Evolutionary conservation across 2,113 vertebrate genomes (phyloP).

Genomic region (Pithys albifrons): DNA sequence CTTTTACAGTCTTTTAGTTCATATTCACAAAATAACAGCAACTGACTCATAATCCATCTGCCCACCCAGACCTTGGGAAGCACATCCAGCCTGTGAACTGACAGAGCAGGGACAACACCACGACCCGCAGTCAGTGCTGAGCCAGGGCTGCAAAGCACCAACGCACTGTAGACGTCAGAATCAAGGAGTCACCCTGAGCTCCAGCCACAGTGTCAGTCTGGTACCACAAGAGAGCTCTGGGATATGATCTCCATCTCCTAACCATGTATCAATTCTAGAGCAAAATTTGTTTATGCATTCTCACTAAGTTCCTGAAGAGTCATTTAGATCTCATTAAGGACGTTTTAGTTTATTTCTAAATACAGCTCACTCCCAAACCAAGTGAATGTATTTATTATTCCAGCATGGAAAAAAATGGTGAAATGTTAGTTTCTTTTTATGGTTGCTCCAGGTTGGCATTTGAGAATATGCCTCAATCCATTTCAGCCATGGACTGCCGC

Average conservation of each 20-base stretch:
- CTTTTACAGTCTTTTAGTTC: background rate
- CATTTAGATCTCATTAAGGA: background rate
- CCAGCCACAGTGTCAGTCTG: background rate
- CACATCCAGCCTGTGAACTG: background rate
- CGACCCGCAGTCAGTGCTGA: accelerated
- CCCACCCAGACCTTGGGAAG: background rate
- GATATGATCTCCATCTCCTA: background rate
- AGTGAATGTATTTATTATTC: background rate
- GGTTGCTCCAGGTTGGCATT: background rate
- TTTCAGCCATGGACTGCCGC: background rate
- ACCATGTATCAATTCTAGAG: background rate
- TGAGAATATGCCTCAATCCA: background rate
- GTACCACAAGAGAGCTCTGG: background rate
- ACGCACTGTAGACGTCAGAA: background rate
- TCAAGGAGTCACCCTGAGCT: background rate
- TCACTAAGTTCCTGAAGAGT: background rate
- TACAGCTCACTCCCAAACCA: background rate
- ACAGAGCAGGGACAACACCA: background rate
- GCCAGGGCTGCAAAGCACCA: background rate
- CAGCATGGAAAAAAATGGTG: background rate
- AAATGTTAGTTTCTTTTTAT: background rate
- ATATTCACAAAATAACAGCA: background rate
- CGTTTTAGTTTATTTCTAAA: background rate
- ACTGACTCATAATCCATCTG: background rate
- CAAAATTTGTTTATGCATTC: background rate